A percentile compares a stretch with the other conserved stretches of the same genome.
Evolutionary conservation across 2,797 vertebrate genomes (phyloP).

Genomic region (Sebastolobus alascanus): DNA sequence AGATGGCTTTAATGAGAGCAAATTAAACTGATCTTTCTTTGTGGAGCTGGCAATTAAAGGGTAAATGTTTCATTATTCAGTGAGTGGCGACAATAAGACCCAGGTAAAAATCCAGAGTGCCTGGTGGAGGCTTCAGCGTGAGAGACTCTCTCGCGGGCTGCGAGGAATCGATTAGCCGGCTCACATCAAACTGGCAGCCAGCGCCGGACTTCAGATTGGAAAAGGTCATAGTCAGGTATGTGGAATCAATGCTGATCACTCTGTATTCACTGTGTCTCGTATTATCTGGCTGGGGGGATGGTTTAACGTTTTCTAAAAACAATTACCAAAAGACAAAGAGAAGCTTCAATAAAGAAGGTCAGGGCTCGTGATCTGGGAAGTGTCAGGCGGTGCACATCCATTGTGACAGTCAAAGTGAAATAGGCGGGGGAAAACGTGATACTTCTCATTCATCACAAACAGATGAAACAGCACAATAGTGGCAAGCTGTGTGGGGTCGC

Average conservation of each 20-base stretch:
- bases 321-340: slow-evolving; percentile 79
- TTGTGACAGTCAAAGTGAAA: slow-evolving; percentile 70
- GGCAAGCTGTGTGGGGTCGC: slow-evolving; percentile 55
- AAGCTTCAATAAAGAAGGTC: slow-evolving; percentile 73
- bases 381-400: slow-evolving; percentile 54
- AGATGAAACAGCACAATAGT: slow-evolving; percentile 72
- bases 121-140: slow-evolving; percentile 47
- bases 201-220: slow-evolving; percentile 73
- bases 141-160: slow-evolving; percentile 58
- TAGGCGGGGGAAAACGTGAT: slow-evolving; percentile 54
- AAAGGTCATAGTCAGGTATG: slow-evolving; percentile 85
- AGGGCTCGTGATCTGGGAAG: slow-evolving; percentile 55
- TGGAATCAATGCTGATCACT: slow-evolving; percentile 81
- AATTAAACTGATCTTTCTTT: slow-evolving; percentile 83
- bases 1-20: slow-evolving; percentile 79
- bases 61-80: slow-evolving; percentile 82
- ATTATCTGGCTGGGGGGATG: slow-evolving; percentile 64
- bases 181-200: slow-evolving; percentile 77
- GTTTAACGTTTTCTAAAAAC: slow-evolving; percentile 70
- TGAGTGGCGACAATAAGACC: slow-evolving; percentile 60
- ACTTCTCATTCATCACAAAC: slow-evolving; percentile 72
- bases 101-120: slow-evolving; percentile 62
- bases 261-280: slow-evolving; percentile 77
- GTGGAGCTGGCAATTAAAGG: slow-evolving; percentile 76
- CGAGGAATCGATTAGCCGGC: slow-evolving; percentile 75